A percentile compares a stretch with the other conserved stretches of the same genome.
These are phyloP conservation scores for Peromyscus polionotus DNA, from an alignment of 2,113 vertebrate genomes.

Conservation along the genomic window DNA sequence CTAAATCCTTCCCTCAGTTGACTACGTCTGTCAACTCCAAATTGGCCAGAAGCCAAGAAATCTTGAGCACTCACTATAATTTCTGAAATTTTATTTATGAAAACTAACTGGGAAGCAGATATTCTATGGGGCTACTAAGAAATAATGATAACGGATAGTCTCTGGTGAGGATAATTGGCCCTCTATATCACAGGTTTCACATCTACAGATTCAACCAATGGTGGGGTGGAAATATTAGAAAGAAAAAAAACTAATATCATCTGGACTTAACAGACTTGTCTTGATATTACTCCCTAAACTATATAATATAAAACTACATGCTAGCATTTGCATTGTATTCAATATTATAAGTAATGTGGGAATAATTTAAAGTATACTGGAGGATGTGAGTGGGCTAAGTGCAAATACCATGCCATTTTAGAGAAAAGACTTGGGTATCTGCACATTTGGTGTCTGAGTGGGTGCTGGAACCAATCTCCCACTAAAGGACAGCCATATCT, in stretches of 20 bases:
- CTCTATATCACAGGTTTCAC: background rate
- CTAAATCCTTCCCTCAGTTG: background rate
- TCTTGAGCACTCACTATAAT: background rate
- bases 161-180: background rate
- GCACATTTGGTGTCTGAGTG: background rate
- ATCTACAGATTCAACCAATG: background rate
- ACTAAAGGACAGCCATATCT: background rate
- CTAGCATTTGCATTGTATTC: background rate
- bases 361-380: background rate
- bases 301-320: background rate
- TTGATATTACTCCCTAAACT: background rate
- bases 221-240: background rate
- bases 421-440: background rate
- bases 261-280: background rate
- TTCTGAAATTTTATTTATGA: slow-evolving; percentile 16
- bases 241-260: background rate
- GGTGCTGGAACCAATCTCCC: background rate
- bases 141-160: background rate
- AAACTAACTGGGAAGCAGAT: background rate
- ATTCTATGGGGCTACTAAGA: background rate
- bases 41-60: background rate
- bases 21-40: background rate
- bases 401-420: slow-evolving; percentile 9
- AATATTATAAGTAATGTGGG: background rate
- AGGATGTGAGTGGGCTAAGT: background rate